Percentiles rank a stretch among this genome's conserved stretches.
phyloP scores from a whole-genome alignment of 2,113 vertebrate genomes.

The Toxostoma redivivum region DNA sequence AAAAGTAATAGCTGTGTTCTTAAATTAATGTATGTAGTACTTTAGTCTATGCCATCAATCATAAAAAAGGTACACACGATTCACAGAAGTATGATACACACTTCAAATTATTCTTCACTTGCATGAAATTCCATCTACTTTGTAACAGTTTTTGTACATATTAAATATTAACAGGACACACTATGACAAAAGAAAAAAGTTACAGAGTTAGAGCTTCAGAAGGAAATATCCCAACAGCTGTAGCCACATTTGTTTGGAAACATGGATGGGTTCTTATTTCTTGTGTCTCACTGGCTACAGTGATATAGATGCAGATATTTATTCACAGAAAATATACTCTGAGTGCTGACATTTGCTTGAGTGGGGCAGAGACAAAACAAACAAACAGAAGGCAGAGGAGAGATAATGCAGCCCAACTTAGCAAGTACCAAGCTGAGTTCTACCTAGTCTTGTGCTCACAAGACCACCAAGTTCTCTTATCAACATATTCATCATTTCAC shows the following conservation, averaged over 20 bases:
- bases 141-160: not conserved
- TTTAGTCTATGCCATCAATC: not conserved
- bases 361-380: not conserved
- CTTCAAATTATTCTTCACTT: not conserved
- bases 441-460: not conserved
- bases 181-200: not conserved
- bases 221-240: not conserved
- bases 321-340: not conserved
- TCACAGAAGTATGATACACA: not conserved
- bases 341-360: not conserved
- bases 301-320: not conserved
- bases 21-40: not conserved
- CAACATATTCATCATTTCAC: not conserved
- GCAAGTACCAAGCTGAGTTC: not conserved
- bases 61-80: fast-evolving
- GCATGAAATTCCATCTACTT: not conserved
- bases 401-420: not conserved
- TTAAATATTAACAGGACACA: not conserved
- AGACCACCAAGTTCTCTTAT: not conserved
- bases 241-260: not conserved
- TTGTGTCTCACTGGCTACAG: not conserved
- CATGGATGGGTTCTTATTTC: not conserved
- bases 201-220: not conserved
- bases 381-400: not conserved
- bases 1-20: not conserved